Conservation (phyloP, 2,113 vertebrate genomes). For the Beaufortia kweichowensis region DNA sequence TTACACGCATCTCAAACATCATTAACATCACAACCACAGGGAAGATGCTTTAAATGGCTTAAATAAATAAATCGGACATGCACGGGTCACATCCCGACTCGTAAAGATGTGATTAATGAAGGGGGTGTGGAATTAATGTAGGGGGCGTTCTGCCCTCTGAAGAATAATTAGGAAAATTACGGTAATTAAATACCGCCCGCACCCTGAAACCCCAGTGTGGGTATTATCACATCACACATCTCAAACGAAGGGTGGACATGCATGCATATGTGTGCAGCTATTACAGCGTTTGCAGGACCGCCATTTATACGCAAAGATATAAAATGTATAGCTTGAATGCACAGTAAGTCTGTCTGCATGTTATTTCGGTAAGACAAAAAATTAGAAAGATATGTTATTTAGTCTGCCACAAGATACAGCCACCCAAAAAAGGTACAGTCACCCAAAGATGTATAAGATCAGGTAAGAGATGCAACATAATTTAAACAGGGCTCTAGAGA, state of each 20-base stretch:
- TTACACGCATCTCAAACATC: slow-evolving; percentile 24
- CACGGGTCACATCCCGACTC: slow-evolving; percentile 48
- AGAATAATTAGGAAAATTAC: slow-evolving; percentile 48
- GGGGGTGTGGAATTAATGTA: slow-evolving; percentile 24
- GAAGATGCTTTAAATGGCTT: slow-evolving; percentile 39
- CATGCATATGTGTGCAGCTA: slow-evolving; percentile 5
- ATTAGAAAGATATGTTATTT: neutral
- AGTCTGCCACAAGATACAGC: too few species aligned
- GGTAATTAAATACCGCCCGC: slow-evolving; percentile 39
- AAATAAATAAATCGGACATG: slow-evolving; percentile 46
- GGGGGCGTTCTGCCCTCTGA: slow-evolving; percentile 31
- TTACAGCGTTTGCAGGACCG: neutral
- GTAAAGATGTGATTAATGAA: slow-evolving; percentile 45
- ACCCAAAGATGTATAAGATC: too few species aligned
- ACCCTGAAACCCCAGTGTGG: neutral
- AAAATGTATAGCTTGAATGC: too few species aligned
- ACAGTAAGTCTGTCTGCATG: too few species aligned
- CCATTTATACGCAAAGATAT: neutral
- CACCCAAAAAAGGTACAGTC: too few species aligned
- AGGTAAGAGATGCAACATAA: neutral
- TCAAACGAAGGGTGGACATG: slow-evolving; percentile 31
- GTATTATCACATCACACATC: slow-evolving; percentile 30
- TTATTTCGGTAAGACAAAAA: too few species aligned
- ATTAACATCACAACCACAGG: slow-evolving; percentile 29
- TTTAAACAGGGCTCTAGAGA: neutral